These are phyloP conservation scores for Thrips palmi DNA, from an alignment of 1,140 invertebrate genomes.

Conservation along the genomic window DNA sequence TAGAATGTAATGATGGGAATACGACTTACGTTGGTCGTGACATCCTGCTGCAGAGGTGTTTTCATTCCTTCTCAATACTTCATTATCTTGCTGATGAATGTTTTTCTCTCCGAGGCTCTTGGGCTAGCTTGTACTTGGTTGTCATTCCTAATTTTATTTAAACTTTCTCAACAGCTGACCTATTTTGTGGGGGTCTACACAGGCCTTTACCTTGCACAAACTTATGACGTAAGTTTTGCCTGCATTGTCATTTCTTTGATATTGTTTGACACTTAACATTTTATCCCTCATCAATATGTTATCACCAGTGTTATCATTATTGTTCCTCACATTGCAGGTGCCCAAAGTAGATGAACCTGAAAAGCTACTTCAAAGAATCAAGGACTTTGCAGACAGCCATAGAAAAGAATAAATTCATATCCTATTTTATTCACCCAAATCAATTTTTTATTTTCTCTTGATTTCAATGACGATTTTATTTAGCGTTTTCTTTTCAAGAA, in stretches of 20 bases:
- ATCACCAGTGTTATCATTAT: slow-evolving; percentile 9
- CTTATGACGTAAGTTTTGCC: slow-evolving; percentile 46
- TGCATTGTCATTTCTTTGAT: slow-evolving; percentile 1
- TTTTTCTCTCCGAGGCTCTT: slow-evolving; percentile 6
- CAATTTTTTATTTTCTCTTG: slow-evolving; percentile 12
- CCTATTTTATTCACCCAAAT: slow-evolving; percentile 13
- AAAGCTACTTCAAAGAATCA: slow-evolving; percentile 43
- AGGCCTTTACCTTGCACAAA: slow-evolving; percentile 62
- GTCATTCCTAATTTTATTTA: slow-evolving; percentile 9
- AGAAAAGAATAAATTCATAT: slow-evolving; percentile 29
- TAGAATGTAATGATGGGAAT: too few species aligned
- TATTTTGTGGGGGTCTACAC: slow-evolving; percentile 57
- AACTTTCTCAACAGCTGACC: slow-evolving; percentile 39
- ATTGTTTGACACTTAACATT: slow-evolving; percentile 19
- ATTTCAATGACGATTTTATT: too few species aligned
- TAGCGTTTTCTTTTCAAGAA: too few species aligned
- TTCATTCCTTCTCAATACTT: too few species aligned
- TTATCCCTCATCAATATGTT: slow-evolving; percentile 12
- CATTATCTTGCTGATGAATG: slow-evolving; percentile 3
- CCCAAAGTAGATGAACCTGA: slow-evolving; percentile 62
- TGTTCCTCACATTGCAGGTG: slow-evolving; percentile 42
- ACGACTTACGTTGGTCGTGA: too few species aligned
- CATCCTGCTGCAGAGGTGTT: too few species aligned
- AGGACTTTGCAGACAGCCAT: slow-evolving; percentile 45
- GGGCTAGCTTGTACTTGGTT: slow-evolving; percentile 2